Evolutionary conservation across 2,888 invertebrate genomes (phyloP), one percentile per base, ranked within the genome.

Genomic region (Polyommatus icarus): DNA sequence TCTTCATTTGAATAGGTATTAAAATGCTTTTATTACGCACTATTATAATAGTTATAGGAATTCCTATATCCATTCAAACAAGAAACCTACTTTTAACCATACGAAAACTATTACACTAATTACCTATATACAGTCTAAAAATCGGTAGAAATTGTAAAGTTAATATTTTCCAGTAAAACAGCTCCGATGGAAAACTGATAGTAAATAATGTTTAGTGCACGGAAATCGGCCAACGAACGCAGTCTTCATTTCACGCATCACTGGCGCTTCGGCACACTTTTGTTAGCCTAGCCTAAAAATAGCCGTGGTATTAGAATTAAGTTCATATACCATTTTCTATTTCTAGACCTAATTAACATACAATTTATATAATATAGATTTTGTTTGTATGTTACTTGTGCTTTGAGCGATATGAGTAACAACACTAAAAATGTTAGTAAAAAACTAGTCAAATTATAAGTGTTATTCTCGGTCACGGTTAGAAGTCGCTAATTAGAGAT

Each of bases 151-250:
- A 67, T 15, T 29, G 15, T 29, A 32, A 67, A 15, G 29, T 67
- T 15, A 32, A 67, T 67, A 67, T 67, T 67, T 67, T 67, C 67
- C 29, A 32, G 67, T 67, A 32, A 67, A 67, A 32, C 67, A 67
- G 67, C 15, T 32, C 1, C 32, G 67, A 29, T 67, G 32, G 67
- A 18, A 67, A 67, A 67, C 67, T 67, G 29, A 67, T 67, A 67
- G 67, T 32, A 32, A 67, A 67, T 67, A 67, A 67, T 46, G 67
- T 67, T 67, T 67, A 67, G 67, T 67, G 67, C 67, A 67, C 29
- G 67, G 29, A 67, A 67, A 32, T 67, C 67, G 67, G 15, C 6
- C 18, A 29, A 29, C 32, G 67, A 32, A 67, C 18, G 67, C 67
- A 67, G 29, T 32, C 29, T 67, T 67, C 67, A 67, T 67, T 67